Conservation (phyloP, 2,113 vertebrate genomes). For the Lophura nycthemera region DNA sequence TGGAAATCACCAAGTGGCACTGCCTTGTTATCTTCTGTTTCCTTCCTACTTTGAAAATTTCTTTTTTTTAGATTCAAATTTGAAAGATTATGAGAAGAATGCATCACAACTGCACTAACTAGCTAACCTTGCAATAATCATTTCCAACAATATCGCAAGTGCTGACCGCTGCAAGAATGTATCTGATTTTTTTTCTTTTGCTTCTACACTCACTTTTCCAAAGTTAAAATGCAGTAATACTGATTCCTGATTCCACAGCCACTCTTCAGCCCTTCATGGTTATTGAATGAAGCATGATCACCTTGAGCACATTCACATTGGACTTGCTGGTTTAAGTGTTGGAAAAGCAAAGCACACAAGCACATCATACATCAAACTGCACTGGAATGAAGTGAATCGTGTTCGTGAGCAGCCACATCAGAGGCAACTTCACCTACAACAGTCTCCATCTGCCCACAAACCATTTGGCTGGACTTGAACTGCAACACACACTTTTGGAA, state of each 20-base stretch:
- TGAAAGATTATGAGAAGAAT: neutral
- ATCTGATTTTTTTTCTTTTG: neutral
- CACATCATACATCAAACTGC: neutral
- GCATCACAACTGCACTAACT: neutral
- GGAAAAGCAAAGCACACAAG: neutral
- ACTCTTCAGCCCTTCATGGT: neutral
- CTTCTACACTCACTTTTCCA: neutral
- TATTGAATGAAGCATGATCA: neutral
- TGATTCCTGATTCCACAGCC: neutral
- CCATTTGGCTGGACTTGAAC: neutral
- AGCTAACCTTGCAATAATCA: neutral
- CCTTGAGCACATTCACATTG: neutral
- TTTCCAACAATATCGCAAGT: neutral
- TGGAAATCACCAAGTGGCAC: neutral
- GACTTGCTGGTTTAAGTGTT: neutral
- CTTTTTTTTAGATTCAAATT: neutral
- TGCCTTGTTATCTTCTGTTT: neutral
- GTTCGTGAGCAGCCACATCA: accelerated
- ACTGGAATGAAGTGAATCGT: neutral
- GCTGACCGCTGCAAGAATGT: neutral
- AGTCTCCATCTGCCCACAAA: neutral
- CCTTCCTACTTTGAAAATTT: neutral
- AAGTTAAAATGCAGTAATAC: neutral
- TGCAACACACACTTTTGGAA: neutral
- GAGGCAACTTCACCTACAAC: neutral